A percentile compares a stretch with the other conserved stretches of the same genome.
Conservation (phyloP, 2,888 invertebrate genomes). For the Gastracanthus pulcherrimus region DNA sequence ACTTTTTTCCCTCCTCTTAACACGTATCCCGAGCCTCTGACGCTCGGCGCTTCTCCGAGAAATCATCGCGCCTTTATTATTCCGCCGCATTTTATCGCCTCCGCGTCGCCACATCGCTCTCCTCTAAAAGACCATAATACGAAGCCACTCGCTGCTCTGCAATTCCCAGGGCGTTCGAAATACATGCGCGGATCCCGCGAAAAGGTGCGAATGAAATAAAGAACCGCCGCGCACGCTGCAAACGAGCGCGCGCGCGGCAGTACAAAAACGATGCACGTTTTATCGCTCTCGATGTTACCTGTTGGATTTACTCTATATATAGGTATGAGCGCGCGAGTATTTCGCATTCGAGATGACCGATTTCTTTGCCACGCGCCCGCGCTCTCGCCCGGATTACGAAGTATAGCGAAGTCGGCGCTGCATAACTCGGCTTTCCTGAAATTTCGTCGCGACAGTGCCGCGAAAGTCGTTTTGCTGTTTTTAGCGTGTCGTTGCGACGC, state of each 20-base stretch:
- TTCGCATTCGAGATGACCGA: not conserved
- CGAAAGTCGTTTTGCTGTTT: not conserved
- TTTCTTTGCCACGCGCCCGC: conserved; percentile 32
- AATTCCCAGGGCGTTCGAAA: conserved; percentile 5
- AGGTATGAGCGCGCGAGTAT: conserved; percentile 53
- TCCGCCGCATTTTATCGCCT: not conserved
- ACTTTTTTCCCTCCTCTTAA: not conserved
- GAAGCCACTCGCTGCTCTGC: not conserved
- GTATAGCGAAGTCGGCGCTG: not conserved
- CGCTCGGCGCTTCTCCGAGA: conserved; percentile 24
- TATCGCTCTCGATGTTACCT: conserved; percentile 67
- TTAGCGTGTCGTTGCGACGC: not conserved
- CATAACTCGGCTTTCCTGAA: conserved; percentile 49
- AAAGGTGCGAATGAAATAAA: conserved; percentile 48
- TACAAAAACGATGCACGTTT: conserved; percentile 61
- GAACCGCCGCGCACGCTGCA: too few relatives aligned
- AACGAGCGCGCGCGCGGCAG: not conserved
- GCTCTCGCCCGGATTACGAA: conserved; percentile 12
- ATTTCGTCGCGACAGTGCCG: conserved; percentile 48
- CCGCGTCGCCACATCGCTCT: not conserved
- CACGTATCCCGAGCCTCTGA: not conserved
- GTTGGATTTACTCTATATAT: conserved; percentile 67
- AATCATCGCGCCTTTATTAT: conserved; percentile 19
- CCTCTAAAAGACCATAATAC: conserved; percentile 5
- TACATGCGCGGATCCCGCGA: conserved; percentile 1